Percentiles rank a stretch among this genome's conserved stretches.
These are phyloP conservation scores for Noctua janthina DNA, from an alignment of 2,888 invertebrate genomes.

Conservation along the genomic window DNA sequence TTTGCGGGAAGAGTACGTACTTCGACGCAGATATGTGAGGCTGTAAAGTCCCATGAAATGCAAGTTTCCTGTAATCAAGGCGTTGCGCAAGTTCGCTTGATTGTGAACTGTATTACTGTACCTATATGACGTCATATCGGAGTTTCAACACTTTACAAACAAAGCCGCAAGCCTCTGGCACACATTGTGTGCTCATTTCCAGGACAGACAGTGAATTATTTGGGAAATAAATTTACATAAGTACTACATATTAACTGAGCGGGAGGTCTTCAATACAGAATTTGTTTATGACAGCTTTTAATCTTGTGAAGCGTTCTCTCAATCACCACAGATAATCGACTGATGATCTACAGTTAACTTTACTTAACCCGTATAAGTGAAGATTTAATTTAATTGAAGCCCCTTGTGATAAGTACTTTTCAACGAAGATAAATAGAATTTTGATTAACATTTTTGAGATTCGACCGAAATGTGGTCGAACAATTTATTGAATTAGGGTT, in stretches of 20 bases:
- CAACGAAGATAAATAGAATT: constrained; percentile 86
- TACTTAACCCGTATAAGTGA: constrained; percentile 74
- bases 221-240: constrained; percentile 72
- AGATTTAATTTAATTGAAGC: constrained; percentile 84
- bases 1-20: constrained; percentile 26
- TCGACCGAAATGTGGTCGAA: constrained; percentile 21
- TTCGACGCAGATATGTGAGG: constrained; percentile 29
- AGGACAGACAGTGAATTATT: constrained; percentile 80
- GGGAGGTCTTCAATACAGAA: constrained; percentile 64
- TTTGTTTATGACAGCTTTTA: constrained; percentile 53
- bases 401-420: constrained; percentile 70
- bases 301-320: constrained; percentile 42
- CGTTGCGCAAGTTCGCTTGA: constrained; percentile 75
- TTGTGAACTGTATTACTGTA: constrained; percentile 69
- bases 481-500: constrained; percentile 5
- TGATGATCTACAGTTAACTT: constrained; percentile 59
- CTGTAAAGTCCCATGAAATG: constrained; percentile 58
- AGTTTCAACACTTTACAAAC: constrained; percentile 85
- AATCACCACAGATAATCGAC: constrained; percentile 48
- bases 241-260: constrained; percentile 58
- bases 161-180: constrained; percentile 77
- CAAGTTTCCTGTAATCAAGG: constrained; percentile 64
- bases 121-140: constrained; percentile 79
- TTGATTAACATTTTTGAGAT: constrained; percentile 72
- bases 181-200: constrained; percentile 83